Base-by-base conservation (phyloP, 2,888 invertebrate species). In the Schizaphis graminum region DNA sequence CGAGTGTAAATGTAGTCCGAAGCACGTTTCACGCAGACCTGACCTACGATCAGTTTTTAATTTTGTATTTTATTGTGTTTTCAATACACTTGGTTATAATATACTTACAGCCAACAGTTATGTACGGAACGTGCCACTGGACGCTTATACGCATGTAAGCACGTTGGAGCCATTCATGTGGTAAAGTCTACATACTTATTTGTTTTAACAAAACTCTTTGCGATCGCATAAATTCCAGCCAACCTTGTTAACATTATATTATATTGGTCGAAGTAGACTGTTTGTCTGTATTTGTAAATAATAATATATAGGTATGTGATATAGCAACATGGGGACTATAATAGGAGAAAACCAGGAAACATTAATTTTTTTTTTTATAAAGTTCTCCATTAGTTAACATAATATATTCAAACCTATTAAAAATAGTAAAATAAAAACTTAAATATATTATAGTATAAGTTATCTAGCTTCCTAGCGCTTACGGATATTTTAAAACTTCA, bases 31-130 rank as follows among this genome's bases (percentile, higher is more conserved):
- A 21, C 26, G 47, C 67, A 56, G 93, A 77, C 77, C 67, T 93
- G 93, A 91, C 91, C 91, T 91, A 91, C 85, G 91, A 91, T 85
- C 91, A 85, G 85, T 91, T 91, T 91, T 91, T 91, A 91, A 91
- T 86, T 91, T 91, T 44, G 28, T 85, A 85, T 56, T 85, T 91
- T 91, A 77, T 91, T 67, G 35, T 26, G 44, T 35, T 91, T 91
- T 56, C 44, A 5, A 53, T 53, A 56, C n/a, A 86, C 41, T 35
- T 41, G 84, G 61, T 56, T 56, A 35, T 88, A 49, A 49, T 53
- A 35, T 53, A 88, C 88, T 28, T 53, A 41, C 89, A 41, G 61
- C n/a, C 89, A 91, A 91, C 53, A 28, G 44, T 91, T 85, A 91
- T 91, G 91, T 57, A 85, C 57, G n/a, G 56, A 91, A 91, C 91